Evolutionary conservation across 64 coral and sea anemone genomes (phyloP).

Genomic region (Acropora tenuis): DNA sequence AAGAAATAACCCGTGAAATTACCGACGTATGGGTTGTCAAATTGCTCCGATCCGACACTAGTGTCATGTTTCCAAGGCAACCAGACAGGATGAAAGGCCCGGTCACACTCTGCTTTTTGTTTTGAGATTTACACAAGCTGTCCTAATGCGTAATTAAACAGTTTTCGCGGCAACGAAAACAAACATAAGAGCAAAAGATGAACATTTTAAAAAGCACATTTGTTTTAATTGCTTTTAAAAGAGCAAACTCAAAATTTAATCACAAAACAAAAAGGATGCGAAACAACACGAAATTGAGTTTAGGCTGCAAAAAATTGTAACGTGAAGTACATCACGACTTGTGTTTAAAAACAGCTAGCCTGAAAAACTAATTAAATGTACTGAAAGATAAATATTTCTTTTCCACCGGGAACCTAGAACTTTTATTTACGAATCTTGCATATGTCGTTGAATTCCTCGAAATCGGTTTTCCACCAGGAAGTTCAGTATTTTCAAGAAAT

Average conservation of each 20-base stretch:
- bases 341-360: too few relatives aligned
- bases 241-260: background rate
- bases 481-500: too few relatives aligned
- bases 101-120: background rate
- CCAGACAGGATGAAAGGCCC: background rate
- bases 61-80: slow-evolving; percentile 24
- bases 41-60: background rate
- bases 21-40: background rate
- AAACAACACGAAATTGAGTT: background rate
- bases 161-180: background rate
- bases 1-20: background rate
- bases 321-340: too few relatives aligned
- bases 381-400: too few relatives aligned
- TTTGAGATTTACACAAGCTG: background rate
- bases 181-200: background rate
- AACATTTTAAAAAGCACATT: background rate
- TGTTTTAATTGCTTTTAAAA: background rate
- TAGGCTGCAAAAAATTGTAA: too few relatives aligned
- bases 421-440: too few relatives aligned
- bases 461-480: too few relatives aligned
- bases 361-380: too few relatives aligned
- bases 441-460: too few relatives aligned
- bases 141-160: background rate
- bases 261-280: background rate
- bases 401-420: too few relatives aligned